Percentiles rank a stretch among this genome's conserved stretches.
phyloP scores from a whole-genome alignment of 2,888 invertebrate genomes.

The Troides oblongomaculatus region DNA sequence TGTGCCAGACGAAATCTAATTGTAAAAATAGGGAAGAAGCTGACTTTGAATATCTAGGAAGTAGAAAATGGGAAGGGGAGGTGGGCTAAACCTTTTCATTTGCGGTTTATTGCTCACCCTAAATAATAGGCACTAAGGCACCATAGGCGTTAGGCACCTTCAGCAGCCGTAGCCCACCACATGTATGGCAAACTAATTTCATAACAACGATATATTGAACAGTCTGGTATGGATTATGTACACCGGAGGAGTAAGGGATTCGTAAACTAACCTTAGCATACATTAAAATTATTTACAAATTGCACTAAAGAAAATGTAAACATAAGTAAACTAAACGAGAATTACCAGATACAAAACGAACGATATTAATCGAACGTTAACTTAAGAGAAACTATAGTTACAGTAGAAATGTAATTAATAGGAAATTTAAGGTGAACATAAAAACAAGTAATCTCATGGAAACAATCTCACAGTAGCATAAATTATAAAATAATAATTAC shows the following conservation, averaged over 20 bases:
- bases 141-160: constrained; percentile 27
- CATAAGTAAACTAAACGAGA: background rate
- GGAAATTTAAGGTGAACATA: background rate
- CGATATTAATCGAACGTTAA: background rate
- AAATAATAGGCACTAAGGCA: constrained; percentile 23
- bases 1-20: background rate
- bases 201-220: constrained; percentile 13
- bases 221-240: constrained; percentile 14
- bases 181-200: constrained; percentile 20
- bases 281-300: background rate
- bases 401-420: background rate
- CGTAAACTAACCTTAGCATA: constrained; percentile 1
- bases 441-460: background rate
- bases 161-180: constrained; percentile 21
- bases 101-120: constrained; percentile 23
- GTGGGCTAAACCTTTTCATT: constrained; percentile 19
- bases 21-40: constrained; percentile 1
- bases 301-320: background rate
- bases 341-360: background rate
- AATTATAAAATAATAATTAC: background rate
- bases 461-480: background rate
- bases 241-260: constrained; percentile 4
- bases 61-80: constrained; percentile 8
- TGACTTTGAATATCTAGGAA: background rate
- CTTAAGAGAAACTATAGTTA: background rate